Evolutionary conservation across 2,888 invertebrate species (phyloP).

Genomic region (Chironomus tentans): DNA sequence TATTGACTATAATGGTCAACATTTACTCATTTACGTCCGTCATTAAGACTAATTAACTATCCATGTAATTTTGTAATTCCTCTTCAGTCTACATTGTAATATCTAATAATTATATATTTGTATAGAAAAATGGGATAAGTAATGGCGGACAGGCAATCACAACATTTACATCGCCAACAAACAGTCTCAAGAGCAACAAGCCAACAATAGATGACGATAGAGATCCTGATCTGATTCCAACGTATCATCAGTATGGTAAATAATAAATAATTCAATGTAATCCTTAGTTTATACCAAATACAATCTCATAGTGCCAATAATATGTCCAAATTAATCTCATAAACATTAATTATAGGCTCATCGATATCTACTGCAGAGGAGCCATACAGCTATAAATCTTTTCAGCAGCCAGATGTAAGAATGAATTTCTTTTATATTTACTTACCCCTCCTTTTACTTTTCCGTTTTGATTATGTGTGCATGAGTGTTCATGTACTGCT

Average conservation of each 20-base stretch:
- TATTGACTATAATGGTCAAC: not conserved
- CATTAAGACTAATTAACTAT: constrained; percentile 6
- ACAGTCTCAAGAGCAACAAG: constrained; percentile 20
- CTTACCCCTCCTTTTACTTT: not conserved
- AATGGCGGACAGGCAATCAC: constrained; percentile 21
- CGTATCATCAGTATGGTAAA: constrained; percentile 49
- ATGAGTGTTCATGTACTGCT: not conserved
- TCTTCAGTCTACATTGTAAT: not conserved
- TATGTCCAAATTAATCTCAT: constrained; percentile 22
- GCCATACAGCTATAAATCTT: constrained; percentile 24
- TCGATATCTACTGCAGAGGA: constrained; percentile 23
- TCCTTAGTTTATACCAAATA: not conserved
- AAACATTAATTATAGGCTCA: constrained; percentile 26
- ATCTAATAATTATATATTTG: not conserved
- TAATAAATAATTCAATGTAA: constrained; percentile 22
- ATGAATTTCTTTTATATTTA: not conserved
- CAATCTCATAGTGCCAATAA: not conserved
- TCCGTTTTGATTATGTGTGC: not conserved
- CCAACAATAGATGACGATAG: constrained; percentile 27
- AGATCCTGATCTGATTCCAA: constrained; percentile 57
- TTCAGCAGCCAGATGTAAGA: constrained; percentile 25
- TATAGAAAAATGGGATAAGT: not conserved
- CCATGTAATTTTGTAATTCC: not conserved
- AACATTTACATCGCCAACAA: constrained; percentile 16
- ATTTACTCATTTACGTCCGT: not conserved